Base-by-base conservation (phyloP, 2,888 invertebrate genomes). In the Coleophora flavipennella region DNA sequence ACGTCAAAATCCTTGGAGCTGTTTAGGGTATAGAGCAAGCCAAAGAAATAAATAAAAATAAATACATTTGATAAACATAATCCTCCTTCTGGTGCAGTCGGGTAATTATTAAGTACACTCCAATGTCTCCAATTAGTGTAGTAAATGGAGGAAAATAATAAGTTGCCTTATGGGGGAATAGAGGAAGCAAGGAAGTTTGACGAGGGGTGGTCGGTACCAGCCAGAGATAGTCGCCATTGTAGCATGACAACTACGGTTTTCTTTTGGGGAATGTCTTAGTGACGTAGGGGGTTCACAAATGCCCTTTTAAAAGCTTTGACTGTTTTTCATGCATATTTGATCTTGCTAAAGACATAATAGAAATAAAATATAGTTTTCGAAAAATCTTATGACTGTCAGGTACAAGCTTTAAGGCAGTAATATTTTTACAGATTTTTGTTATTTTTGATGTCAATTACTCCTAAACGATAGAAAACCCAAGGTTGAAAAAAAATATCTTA, bases 191-290 rank as follows among this genome's bases (percentile, higher is more conserved):
- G 46, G 42, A 55, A 61, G 58, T 51, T 48, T 59, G 55, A 50
- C 43, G 51, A 62, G 61, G 75, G 76, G 72, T 57, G 65, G 57
- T 54, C 43, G 46, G 80, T 74, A 55, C 68, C 47, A 43, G 57
- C 57, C 51, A 46, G 68, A 62, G 58, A 69, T 73, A 59, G 81
- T 20, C 20, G 20, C 3, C 20, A 20, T 20, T 20, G 6, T 20
- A 20, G 20, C 20, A 20, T 20, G 20, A 20, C 20, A 20, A 20
- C 6, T 3, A 20, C 20, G 20, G 6, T 20, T 12, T 13, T 11
- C 8, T 4, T n/a, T 8, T 20, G 32, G 13, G 12, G 13, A 37
- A 32, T 13, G 8, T 37, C 32, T 37, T 25, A 13, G 8, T 31
- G 25, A 9, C 14, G 33, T 14, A 4, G 20, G 20, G 20, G 20